Evolutionary conservation across 2,888 invertebrate genomes (phyloP).

Genomic region (Calliopum simillimum): DNA sequence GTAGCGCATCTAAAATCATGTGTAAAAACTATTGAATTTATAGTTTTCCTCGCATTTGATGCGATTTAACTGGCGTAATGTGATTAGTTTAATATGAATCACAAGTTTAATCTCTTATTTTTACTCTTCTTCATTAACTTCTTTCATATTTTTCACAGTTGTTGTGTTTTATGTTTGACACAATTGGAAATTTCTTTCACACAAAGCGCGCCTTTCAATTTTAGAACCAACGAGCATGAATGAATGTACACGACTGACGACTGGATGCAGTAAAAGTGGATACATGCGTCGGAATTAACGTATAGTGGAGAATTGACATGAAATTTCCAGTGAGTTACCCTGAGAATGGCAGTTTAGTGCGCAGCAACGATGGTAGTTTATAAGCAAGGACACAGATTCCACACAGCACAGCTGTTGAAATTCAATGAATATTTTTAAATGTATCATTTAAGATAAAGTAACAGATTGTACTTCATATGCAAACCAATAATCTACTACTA

Average conservation of each 20-base stretch:
- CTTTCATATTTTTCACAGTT: constrained; percentile 1
- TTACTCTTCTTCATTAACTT: constrained; percentile 15
- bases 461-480: too few relatives aligned
- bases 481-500: too few relatives aligned
- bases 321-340: constrained; percentile 10
- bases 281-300: constrained; percentile 1
- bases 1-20: not conserved
- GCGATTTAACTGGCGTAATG: too few relatives aligned
- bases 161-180: constrained; percentile 5
- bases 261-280: constrained; percentile 23
- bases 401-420: too few relatives aligned
- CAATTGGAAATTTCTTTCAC: too few relatives aligned
- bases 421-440: too few relatives aligned
- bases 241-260: constrained; percentile 43
- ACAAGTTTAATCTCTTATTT: not conserved
- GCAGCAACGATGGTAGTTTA: not conserved
- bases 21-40: too few relatives aligned
- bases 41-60: too few relatives aligned
- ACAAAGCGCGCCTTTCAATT: too few relatives aligned
- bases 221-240: constrained; percentile 43
- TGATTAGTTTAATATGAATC: too few relatives aligned
- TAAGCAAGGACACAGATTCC: not conserved
- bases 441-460: too few relatives aligned
- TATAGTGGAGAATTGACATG: not conserved
- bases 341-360: not conserved